phyloP scores from a whole-genome alignment of 1,140 invertebrate species.

The Drosophila navojoa region DNA sequence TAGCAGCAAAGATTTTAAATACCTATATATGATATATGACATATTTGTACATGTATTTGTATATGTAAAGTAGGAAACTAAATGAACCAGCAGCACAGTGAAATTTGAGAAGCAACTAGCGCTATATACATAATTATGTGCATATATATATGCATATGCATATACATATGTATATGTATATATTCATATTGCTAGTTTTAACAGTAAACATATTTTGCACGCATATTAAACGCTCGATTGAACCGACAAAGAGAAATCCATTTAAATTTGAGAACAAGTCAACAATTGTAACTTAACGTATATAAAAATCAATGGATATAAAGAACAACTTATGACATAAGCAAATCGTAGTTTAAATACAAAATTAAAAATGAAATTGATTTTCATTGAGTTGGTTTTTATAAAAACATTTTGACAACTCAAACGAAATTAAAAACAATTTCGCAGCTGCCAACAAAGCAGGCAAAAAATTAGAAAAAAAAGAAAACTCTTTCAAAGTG shows the following conservation, averaged over 20 bases:
- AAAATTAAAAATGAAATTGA: slow-evolving; percentile 11
- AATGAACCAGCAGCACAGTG: slow-evolving; percentile 41
- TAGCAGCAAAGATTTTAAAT: slow-evolving; percentile 63
- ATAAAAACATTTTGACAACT: slow-evolving; percentile 9
- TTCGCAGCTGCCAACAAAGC: slow-evolving; percentile 36
- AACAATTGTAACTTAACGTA: slow-evolving; percentile 65
- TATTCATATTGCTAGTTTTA: slow-evolving; percentile 57
- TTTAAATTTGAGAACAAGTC: slow-evolving; percentile 50
- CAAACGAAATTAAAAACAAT: slow-evolving; percentile 14
- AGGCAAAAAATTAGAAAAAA: background rate
- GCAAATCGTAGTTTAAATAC: slow-evolving; percentile 33
- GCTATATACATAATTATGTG: slow-evolving; percentile 43
- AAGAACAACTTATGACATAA: slow-evolving; percentile 42
- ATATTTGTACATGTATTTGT: slow-evolving; percentile 49
- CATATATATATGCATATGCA: background rate
- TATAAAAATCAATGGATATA: slow-evolving; percentile 22
- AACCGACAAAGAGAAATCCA: slow-evolving; percentile 24
- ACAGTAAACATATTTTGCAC: slow-evolving; percentile 66
- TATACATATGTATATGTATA: slow-evolving; percentile 18
- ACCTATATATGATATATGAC: slow-evolving; percentile 27
- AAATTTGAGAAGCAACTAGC: slow-evolving; percentile 60
- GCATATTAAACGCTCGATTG: slow-evolving; percentile 42
- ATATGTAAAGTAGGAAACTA: slow-evolving; percentile 29
- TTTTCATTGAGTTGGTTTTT: slow-evolving; percentile 35
- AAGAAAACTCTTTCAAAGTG: slow-evolving; percentile 30